Evolutionary conservation across 1,140 invertebrate species (phyloP).

Genomic region (Heliconius hewitsoni): DNA sequence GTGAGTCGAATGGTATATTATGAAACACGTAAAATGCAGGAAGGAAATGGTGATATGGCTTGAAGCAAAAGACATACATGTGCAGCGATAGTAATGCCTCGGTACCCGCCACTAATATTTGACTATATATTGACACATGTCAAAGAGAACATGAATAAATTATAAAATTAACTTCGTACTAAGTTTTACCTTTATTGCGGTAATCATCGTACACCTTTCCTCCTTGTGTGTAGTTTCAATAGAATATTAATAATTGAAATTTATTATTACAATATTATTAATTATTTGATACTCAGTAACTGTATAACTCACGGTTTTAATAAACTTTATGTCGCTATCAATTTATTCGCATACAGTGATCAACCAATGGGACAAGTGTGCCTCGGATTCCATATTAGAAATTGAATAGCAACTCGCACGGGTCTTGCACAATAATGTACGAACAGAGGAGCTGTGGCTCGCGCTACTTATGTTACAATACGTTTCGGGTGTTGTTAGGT

Average conservation of each 20-base stretch:
- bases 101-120: not conserved
- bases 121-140: not conserved
- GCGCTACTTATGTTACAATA: conserved; percentile 48
- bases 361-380: conserved; percentile 65
- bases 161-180: not conserved
- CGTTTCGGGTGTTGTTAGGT: conserved; percentile 27
- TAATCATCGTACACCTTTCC: too few species aligned
- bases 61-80: conserved; percentile 4
- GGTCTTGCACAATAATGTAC: conserved; percentile 72
- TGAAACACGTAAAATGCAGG: conserved; percentile 3
- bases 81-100: conserved; percentile 8
- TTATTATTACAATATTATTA: not conserved
- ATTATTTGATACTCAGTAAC: not conserved
- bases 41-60: conserved; percentile 6
- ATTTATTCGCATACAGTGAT: conserved; percentile 54
- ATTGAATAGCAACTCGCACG: conserved; percentile 75
- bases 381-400: conserved; percentile 74
- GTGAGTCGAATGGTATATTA: not conserved
- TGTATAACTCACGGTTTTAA: not conserved
- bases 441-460: conserved; percentile 53
- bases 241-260: not conserved
- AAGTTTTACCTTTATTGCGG: not conserved
- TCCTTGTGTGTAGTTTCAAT: not conserved
- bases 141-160: not conserved
- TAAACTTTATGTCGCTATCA: conserved; percentile 52